Base-by-base conservation (phyloP, 2,888 invertebrate species). In the Epinotia demarniana region DNA sequence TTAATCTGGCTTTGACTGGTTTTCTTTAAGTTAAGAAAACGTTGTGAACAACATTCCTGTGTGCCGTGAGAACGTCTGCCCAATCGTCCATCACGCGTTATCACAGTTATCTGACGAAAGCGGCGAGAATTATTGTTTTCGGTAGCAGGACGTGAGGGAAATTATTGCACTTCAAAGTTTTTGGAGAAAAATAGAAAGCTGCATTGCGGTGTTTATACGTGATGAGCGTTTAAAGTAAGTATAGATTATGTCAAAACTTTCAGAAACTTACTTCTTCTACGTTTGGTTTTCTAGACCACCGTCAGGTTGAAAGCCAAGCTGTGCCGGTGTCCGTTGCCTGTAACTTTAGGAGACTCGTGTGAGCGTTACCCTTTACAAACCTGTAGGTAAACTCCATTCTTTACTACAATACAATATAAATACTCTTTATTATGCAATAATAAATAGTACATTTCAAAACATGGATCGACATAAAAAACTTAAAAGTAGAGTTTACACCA, bases 1-100 rank as follows among this genome's bases (percentile, higher is more conserved):
- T n/a, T 53, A n/a, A 53, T n/a, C 53, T n/a, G n/a, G n/a, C 53
- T 53, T 1, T n/a, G 6, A 53, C 53, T 53, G 53, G 53, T n/a
- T 53, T 53, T 12, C 53, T n/a, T 53, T n/a, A 53, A 13, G 49
- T 49, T 5, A 53, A 4, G 49, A 4, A 53, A 16, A 3, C 16
- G 49, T 49, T 49, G 16, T 49, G 49, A 49, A 53, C n/a, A 53
- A n/a, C 53, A n/a, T 6, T 8, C 53, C 6, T 2, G 53, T 53
- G n/a, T 53, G n/a, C 79, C 86, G 84, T 89, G 88, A 87, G 88
- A 90, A 90, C 86, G 80, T 83, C 84, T 85, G 86, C 88, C 85
- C 84, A 87, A 91, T 92, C 92, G 91, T 92, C 89, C 92, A 92
- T 93, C 93, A 93, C 85, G 83, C 81, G 85, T 86, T 92, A 93